These are phyloP conservation scores for Megaceryle maxima DNA, from an alignment of 2,113 vertebrate genomes.

Conservation along the genomic window DNA sequence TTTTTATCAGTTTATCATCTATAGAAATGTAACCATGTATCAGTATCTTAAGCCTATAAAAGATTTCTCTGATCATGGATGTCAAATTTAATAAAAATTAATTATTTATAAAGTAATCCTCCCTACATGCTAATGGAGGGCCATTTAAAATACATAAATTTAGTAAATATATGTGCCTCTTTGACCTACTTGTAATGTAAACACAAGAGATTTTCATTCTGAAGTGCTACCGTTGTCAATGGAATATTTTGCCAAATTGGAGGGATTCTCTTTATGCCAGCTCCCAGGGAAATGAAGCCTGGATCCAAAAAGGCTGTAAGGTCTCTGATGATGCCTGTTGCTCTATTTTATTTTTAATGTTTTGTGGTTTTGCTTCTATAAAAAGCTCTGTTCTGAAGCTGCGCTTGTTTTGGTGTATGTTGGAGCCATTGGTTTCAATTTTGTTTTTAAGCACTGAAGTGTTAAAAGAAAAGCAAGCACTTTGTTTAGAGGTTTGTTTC, in stretches of 20 bases:
- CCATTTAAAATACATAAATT: neutral
- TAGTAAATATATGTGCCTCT: neutral
- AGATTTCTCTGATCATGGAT: neutral
- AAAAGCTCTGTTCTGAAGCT: neutral
- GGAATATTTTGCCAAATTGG: neutral
- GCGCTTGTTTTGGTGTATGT: neutral
- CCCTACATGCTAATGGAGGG: neutral
- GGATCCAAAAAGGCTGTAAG: neutral
- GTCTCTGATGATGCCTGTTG: neutral
- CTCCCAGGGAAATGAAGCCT: neutral
- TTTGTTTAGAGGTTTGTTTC: neutral
- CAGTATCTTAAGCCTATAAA: neutral
- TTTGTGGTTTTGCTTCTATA: neutral
- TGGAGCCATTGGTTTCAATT: neutral
- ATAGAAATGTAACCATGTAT: neutral
- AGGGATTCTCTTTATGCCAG: neutral
- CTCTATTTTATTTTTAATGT: neutral
- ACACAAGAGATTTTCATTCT: neutral
- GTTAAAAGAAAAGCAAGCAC: neutral
- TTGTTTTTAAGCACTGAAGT: neutral
- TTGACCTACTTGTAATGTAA: neutral
- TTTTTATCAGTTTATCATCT: neutral
- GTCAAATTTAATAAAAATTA: neutral
- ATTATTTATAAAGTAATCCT: neutral
- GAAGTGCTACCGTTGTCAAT: neutral